A percentile compares a stretch with the other conserved stretches of the same genome.
phyloP scores from a whole-genome alignment of 2,797 vertebrate genomes.

The Pitangus sulphuratus region DNA sequence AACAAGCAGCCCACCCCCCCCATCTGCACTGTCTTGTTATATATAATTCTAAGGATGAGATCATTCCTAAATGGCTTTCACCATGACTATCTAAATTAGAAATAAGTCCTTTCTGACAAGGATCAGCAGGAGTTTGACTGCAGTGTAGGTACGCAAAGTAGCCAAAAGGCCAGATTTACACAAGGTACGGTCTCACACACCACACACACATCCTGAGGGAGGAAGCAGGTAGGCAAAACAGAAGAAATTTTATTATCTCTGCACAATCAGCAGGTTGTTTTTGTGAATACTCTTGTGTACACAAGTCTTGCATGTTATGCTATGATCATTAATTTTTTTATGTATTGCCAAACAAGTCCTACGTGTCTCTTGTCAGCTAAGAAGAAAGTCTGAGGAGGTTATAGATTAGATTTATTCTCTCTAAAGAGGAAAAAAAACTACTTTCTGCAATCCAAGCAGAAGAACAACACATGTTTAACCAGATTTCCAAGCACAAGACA shows the following conservation, averaged over 20 bases:
- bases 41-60: not conserved
- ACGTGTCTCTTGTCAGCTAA: not conserved
- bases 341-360: slow-evolving; percentile 1
- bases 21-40: not conserved
- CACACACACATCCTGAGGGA: not conserved
- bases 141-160: not conserved
- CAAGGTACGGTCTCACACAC: not conserved
- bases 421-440: not conserved
- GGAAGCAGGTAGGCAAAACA: not conserved
- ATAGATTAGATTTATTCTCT: not conserved
- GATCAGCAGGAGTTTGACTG: not conserved
- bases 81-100: not conserved
- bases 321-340: not conserved
- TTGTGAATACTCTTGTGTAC: not conserved
- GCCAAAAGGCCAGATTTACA: not conserved
- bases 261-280: not conserved
- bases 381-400: not conserved
- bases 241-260: not conserved
- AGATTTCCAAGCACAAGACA: not conserved
- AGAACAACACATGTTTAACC: not conserved
- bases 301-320: not conserved
- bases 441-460: not conserved
- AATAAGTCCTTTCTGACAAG: not conserved
- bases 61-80: not conserved
- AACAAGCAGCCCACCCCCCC: not conserved